phyloP scores from a whole-genome alignment of 2,888 invertebrate genomes.

The Xiphydria camelus region DNA sequence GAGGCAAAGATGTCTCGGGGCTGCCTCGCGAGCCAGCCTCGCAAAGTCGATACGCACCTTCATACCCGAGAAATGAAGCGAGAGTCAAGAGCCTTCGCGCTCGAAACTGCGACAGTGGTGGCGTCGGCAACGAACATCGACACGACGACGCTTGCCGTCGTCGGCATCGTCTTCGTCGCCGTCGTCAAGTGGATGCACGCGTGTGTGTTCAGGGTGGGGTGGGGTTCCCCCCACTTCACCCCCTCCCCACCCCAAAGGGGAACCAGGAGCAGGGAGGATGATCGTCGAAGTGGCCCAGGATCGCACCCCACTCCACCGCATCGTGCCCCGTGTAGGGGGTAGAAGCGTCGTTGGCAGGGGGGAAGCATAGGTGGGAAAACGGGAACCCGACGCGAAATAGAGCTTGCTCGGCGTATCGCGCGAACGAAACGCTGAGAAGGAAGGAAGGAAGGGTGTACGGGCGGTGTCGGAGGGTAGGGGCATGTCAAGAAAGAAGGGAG shows the following conservation, averaged over 20 bases:
- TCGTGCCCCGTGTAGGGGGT: constrained; percentile 41
- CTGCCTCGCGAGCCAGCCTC: too few relatives aligned
- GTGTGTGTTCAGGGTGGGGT: constrained; percentile 14
- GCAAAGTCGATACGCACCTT: too few relatives aligned
- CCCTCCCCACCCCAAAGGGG: constrained; percentile 1
- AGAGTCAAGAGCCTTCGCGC: constrained; percentile 10
- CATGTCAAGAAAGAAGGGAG: constrained; percentile 51
- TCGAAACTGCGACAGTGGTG: too few relatives aligned
- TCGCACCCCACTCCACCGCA: constrained; percentile 45
- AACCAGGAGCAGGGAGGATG: constrained; percentile 27
- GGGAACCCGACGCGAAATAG: constrained; percentile 38
- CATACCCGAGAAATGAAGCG: too few relatives aligned
- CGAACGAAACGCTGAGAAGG: background rate
- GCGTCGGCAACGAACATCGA: too few relatives aligned
- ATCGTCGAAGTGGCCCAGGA: constrained; percentile 36
- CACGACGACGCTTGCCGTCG: too few relatives aligned
- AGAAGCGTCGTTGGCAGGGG: constrained; percentile 25
- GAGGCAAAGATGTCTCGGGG: too few relatives aligned
- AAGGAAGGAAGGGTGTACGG: background rate
- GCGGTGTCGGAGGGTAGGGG: constrained; percentile 38
- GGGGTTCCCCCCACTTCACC: constrained; percentile 8
- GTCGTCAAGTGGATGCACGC: constrained; percentile 1
- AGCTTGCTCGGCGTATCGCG: background rate
- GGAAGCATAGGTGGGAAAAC: constrained; percentile 47
- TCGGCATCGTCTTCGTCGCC: constrained; percentile 1